Evolutionary conservation across 2,113 vertebrate genomes (phyloP), one percentile per base, ranked within the genome.

Genomic region (Prunella himalayana): DNA sequence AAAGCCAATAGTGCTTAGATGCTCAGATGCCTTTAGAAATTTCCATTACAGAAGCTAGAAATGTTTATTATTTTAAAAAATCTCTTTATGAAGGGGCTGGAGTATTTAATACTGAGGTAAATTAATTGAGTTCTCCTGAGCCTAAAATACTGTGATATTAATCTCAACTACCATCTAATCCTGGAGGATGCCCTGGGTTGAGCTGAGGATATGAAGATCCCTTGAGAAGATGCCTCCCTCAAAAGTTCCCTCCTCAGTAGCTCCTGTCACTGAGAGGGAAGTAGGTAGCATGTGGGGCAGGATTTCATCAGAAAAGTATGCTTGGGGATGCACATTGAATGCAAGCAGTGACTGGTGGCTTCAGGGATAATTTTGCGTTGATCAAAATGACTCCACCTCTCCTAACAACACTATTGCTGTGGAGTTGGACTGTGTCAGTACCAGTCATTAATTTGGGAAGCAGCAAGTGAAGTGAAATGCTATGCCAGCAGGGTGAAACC

Each of bases 361-460:
- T 94, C 77, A 79, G 64, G 53, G 51, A 28, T 92, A 79, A 50
- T 90, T 94, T 92, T 83, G 16, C 81, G 24, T 90, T 61, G 64
- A 70, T 87, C 87, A 86, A 73, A 96, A 97, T 77, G 11, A 63
- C 50, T 88, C 72, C 41, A 42, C 75, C 42, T 77, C 60, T 93
- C 76, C 65, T 83, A 77, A 80, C 11, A 78, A 6, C 9, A 13
- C 33, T 78, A 5, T 49, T 76, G 16, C 33, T 73, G 20, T 28
- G 12, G 12, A 73, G 35, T 11, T 86, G 66, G 68, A 70, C 49
- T 8, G 3, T 39, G 31, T 54, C 14, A 6, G 33, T 37, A 70
- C 70, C 61, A 89, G 61, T 71, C 50, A 41, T 84, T 85, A 60
- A 78, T 85, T 53, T 70, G 39, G 28, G 45, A 90, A 84, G 39